phyloP scores from a whole-genome alignment of 2,113 vertebrate species.

The Rousettus leschenaultii region DNA sequence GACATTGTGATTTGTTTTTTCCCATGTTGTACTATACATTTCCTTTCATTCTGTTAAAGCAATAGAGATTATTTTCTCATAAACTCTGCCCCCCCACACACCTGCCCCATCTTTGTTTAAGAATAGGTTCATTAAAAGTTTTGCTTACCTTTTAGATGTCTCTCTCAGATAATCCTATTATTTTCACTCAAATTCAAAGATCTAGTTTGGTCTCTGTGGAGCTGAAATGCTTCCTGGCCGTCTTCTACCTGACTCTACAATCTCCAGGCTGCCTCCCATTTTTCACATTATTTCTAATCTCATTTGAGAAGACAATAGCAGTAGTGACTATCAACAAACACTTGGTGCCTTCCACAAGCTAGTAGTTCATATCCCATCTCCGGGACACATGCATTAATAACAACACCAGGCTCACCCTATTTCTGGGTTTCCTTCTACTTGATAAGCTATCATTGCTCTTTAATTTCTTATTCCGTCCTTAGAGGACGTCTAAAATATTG shows the following conservation, averaged over 20 bases:
- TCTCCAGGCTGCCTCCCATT: not conserved
- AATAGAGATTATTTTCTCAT: not conserved
- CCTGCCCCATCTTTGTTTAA: not conserved
- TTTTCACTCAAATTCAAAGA: not conserved
- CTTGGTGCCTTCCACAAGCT: not conserved
- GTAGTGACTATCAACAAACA: not conserved
- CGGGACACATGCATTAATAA: not conserved
- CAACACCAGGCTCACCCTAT: not conserved
- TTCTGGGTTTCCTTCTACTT: not conserved
- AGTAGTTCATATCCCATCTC: not conserved
- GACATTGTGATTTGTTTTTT: not conserved
- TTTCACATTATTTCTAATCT: not conserved
- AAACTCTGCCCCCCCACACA: not conserved
- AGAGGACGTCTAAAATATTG: not conserved
- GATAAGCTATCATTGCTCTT: not conserved
- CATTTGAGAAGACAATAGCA: not conserved
- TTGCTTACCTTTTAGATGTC: constrained; percentile 25
- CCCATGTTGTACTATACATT: not conserved
- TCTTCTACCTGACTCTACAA: not conserved
- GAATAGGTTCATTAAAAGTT: not conserved
- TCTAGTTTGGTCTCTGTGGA: not conserved
- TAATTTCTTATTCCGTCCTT: not conserved
- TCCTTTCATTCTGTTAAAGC: not conserved
- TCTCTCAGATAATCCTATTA: not conserved
- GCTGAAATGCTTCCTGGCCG: not conserved